A percentile compares a stretch with the other conserved stretches of the same genome.
These are phyloP conservation scores for Drosophila hydei DNA, from an alignment of 1,140 invertebrate genomes.

Conservation along the genomic window DNA sequence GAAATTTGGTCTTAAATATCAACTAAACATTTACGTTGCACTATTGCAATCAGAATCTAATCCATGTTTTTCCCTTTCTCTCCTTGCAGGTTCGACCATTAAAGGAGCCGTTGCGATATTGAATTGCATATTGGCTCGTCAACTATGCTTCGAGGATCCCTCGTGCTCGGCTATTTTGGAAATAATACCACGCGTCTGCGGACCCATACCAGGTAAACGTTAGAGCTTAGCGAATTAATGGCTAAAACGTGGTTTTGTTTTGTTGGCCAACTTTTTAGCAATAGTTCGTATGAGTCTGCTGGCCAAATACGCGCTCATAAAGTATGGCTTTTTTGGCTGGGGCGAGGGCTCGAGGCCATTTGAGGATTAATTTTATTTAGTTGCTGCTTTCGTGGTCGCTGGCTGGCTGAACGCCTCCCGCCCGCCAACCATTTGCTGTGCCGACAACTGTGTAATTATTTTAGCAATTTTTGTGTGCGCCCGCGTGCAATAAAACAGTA, in stretches of 20 bases:
- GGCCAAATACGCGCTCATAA: conserved; percentile 29
- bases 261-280: conserved; percentile 14
- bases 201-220: conserved; percentile 92
- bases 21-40: too few species aligned
- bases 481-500: conserved; percentile 78
- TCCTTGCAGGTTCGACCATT: conserved; percentile 88
- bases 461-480: conserved; percentile 69
- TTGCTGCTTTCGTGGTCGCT: conserved; percentile 44
- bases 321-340: conserved; percentile 38
- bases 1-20: too few species aligned
- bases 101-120: conserved; percentile 90
- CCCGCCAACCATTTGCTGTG: conserved; percentile 21
- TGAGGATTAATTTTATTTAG: conserved; percentile 73
- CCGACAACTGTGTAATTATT: conserved; percentile 78
- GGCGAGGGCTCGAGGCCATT: conserved; percentile 57
- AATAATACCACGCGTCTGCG: conserved; percentile 94
- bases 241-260: conserved; percentile 2
- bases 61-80: not conserved
- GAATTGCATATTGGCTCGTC: conserved; percentile 92
- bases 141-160: conserved; percentile 93
- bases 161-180: conserved; percentile 94
- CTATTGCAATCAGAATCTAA: not conserved
- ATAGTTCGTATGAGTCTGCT: conserved; percentile 30
- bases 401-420: conserved; percentile 14
- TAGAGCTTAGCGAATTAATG: conserved; percentile 4